A percentile compares a stretch with the other conserved stretches of the same genome.
Evolutionary conservation across 2,113 vertebrate genomes (phyloP).

Genomic region (Malurus cyaneus): DNA sequence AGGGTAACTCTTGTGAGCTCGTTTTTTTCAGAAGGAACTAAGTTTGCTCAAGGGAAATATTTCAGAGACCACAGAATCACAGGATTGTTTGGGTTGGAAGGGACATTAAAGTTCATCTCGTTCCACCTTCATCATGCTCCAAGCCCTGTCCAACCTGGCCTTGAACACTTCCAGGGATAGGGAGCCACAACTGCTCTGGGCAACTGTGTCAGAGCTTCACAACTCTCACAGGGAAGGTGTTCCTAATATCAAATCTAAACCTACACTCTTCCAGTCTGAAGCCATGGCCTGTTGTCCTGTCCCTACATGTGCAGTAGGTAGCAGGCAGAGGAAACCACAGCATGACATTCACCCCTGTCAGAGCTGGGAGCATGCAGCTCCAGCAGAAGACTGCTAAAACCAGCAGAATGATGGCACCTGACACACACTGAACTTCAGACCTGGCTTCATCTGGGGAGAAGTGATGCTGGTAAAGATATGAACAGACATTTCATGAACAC

Average conservation of each 20-base stretch:
- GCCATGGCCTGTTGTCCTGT: background rate
- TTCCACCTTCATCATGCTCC: background rate
- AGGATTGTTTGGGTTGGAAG: background rate
- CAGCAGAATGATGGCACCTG: background rate
- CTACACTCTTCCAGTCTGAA: background rate
- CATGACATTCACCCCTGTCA: background rate
- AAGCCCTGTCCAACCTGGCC: background rate
- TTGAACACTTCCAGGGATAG: background rate
- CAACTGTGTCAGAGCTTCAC: background rate
- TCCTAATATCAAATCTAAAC: background rate
- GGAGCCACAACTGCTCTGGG: background rate
- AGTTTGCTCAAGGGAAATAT: background rate
- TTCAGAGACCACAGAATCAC: background rate
- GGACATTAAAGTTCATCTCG: background rate
- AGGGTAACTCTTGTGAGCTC: background rate
- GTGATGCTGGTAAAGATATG: background rate
- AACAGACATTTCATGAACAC: background rate
- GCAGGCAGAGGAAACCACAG: background rate
- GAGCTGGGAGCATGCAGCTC: background rate
- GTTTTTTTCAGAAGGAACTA: background rate
- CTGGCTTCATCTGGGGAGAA: background rate
- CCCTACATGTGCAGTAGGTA: rapidly evolving
- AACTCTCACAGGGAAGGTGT: background rate
- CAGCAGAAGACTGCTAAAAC: background rate
- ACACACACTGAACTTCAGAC: background rate